Percentiles rank a stretch among this genome's conserved stretches.
Evolutionary conservation across 2,888 invertebrate genomes (phyloP).

Genomic region (Hydrotaea diabolus): DNA sequence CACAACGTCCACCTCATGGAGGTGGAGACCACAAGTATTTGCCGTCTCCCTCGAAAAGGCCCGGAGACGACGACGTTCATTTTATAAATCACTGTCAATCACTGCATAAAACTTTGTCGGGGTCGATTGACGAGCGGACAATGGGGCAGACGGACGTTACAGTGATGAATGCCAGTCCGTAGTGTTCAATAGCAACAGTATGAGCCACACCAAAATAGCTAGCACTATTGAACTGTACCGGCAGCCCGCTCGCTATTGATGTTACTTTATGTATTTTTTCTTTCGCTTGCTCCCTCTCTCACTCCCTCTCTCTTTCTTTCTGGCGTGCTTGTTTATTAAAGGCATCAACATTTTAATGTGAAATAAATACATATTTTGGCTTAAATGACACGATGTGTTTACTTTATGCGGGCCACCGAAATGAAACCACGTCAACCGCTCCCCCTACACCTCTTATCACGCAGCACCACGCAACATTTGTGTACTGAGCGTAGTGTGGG

Average conservation of each 20-base stretch:
- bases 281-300: too few relatives aligned
- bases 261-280: background rate
- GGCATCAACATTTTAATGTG: background rate
- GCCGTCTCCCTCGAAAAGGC: too few relatives aligned
- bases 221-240: background rate
- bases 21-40: background rate
- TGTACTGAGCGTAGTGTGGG: background rate
- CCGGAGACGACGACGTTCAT: background rate
- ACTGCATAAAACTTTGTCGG: constrained; percentile 4
- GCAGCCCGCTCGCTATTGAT: background rate
- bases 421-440: background rate
- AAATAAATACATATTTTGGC: background rate
- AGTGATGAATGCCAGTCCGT: background rate
- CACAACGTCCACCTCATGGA: background rate
- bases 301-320: too few relatives aligned
- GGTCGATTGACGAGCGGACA: background rate
- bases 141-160: background rate
- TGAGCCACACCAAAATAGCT: background rate
- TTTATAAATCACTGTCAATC: constrained; percentile 38
- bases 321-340: constrained; percentile 24
- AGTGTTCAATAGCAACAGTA: background rate
- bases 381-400: constrained; percentile 19
- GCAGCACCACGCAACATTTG: background rate
- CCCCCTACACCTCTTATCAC: background rate
- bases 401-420: background rate